Conservation (phyloP, 2,888 invertebrate genomes). For the Laspeyria flexula region DNA sequence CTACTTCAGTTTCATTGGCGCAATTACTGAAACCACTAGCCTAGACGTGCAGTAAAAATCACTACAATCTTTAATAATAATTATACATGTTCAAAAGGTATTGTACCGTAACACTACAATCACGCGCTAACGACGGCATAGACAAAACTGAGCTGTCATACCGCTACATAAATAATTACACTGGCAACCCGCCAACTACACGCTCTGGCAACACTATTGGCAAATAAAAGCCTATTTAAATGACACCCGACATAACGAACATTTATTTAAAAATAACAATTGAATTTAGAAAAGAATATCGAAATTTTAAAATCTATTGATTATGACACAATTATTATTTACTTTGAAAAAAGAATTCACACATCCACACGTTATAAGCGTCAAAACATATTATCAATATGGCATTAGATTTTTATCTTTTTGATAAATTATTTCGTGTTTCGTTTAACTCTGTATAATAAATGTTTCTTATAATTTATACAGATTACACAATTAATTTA, state of each 20-base stretch:
- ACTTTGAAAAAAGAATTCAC: slow-evolving; percentile 11
- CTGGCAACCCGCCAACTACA: slow-evolving; percentile 26
- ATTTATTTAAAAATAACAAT: slow-evolving; percentile 20
- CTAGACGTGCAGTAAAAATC: no score
- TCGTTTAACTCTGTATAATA: no score
- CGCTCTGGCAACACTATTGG: slow-evolving; percentile 17
- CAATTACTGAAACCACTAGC: no score
- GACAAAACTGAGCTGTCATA: slow-evolving; percentile 21
- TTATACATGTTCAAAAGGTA: not conserved
- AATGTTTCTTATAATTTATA: not conserved
- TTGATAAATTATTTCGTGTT: no score
- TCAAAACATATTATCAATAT: no score
- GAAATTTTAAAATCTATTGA: no score
- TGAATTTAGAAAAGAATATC: not conserved
- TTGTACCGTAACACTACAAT: slow-evolving; percentile 2
- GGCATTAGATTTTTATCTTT: no score
- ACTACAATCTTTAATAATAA: no score
- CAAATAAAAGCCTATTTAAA: slow-evolving; percentile 22
- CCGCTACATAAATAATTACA: slow-evolving; percentile 27
- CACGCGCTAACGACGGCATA: slow-evolving; percentile 1
- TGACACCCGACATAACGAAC: slow-evolving; percentile 1
- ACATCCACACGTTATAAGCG: no score
- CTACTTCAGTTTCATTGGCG: no score
- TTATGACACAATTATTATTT: no score
- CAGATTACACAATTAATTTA: not conserved